Percentiles rank a stretch among this genome's conserved stretches.
phyloP scores from a whole-genome alignment of 37 sponge, comb jelly and placozoan species.

The Dysidea cf. avara region DNA sequence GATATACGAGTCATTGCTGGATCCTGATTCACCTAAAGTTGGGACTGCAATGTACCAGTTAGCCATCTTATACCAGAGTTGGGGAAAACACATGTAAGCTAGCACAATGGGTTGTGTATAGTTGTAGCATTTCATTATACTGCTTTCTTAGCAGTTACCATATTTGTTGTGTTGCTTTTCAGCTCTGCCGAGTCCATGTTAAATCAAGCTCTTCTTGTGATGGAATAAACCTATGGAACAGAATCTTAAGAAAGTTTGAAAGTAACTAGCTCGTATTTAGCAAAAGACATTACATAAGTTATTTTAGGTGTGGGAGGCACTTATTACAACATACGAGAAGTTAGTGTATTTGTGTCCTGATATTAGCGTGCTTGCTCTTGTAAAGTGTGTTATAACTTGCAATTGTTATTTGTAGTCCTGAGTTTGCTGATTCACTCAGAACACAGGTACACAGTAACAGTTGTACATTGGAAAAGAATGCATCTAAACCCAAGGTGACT shows the following conservation, averaged over 20 bases:
- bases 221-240: constrained; percentile 24
- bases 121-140: too few species aligned
- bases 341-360: background rate
- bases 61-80: constrained; percentile 15
- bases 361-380: background rate
- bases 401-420: constrained; percentile 15
- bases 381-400: background rate
- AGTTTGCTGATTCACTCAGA: constrained; percentile 15
- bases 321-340: constrained; percentile 9
- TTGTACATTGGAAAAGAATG: constrained; percentile 2
- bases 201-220: constrained; percentile 45
- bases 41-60: constrained; percentile 38
- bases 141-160: background rate
- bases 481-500: background rate
- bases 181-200: constrained; percentile 46
- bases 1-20: constrained; percentile 47
- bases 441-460: constrained; percentile 8
- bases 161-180: background rate
- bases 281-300: too few species aligned
- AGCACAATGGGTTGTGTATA: too few species aligned
- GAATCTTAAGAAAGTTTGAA: constrained; percentile 30
- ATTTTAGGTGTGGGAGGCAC: constrained; percentile 12
- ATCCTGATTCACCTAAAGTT: constrained; percentile 47
- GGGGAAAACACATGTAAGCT: constrained; percentile 31
- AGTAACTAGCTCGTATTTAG: too few species aligned